Evolutionary conservation across 2,113 vertebrate genomes (phyloP).

Genomic region (Phalacrocorax carbo): DNA sequence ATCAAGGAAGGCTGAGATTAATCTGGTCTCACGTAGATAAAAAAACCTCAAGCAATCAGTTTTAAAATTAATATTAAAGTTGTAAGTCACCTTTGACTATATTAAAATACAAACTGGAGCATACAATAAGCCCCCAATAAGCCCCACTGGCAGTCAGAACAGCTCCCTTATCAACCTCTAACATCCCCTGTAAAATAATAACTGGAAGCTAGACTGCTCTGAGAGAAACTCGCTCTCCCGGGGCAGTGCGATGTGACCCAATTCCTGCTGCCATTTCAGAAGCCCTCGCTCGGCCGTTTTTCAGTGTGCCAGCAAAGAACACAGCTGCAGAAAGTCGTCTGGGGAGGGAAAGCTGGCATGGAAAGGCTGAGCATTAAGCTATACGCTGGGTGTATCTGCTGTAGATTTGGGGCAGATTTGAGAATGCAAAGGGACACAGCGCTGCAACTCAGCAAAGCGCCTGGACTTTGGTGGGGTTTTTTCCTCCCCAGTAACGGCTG

Average conservation of each 20-base stretch:
- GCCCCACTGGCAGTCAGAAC: conserved; percentile 68
- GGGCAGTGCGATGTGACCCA: conserved; percentile 55
- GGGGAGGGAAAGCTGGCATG: not conserved
- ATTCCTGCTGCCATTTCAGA: conserved; percentile 40
- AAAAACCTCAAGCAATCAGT: conserved; percentile 59
- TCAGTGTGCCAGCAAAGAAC: not conserved
- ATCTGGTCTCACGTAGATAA: conserved; percentile 67
- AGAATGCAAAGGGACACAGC: rapidly evolving
- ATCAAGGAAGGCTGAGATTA: conserved; percentile 53
- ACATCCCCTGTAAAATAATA: conserved; percentile 71
- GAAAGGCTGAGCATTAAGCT: not conserved
- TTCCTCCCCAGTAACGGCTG: rapidly evolving
- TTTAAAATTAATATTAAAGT: conserved; percentile 77
- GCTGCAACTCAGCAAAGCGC: not conserved
- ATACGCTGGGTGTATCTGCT: not conserved
- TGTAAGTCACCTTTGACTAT: conserved; percentile 75
- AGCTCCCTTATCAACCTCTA: conserved; percentile 75
- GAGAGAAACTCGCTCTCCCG: conserved; percentile 55
- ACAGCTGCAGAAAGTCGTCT: not conserved
- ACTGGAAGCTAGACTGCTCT: conserved; percentile 61
- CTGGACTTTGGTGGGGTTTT: not conserved
- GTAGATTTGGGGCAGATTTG: not conserved
- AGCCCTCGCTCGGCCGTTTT: not conserved
- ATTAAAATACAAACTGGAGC: conserved; percentile 71
- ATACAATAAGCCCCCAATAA: conserved; percentile 71